Evolutionary conservation across 2,888 invertebrate species (phyloP), one percentile per base, ranked within the genome.

Genomic region (Leucania comma): DNA sequence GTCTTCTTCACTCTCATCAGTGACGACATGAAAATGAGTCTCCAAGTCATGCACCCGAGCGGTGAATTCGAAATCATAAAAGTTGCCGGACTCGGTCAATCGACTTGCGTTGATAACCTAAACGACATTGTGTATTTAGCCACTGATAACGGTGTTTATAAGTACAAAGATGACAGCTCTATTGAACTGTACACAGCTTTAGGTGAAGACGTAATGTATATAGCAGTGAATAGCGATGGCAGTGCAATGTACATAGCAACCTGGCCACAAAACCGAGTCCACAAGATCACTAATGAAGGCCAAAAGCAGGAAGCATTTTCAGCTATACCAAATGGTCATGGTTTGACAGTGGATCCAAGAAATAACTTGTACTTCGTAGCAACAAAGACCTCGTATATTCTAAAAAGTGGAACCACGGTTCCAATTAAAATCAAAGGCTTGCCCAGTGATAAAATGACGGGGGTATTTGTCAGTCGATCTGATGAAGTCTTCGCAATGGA

Each of bases 101-200:
- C 95, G 17, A 93, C 93, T 2, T 90, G 93, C 2, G 92, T 96
- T 29, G 95, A 96, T 92, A 95, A 96, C 92, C 90, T 93, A 22
- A 95, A 95, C 77, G 94, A 95, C 87, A 91, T 94, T 6, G 89
- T 95, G 2, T 96, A 95, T 78, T 86, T 96, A 54, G 95, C 94
- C 0, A 95, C 95, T 68, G 95, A 96, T 92, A 95, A 94, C 80
- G 96, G 96, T 0, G 93, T 95, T 0, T 95, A 95, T 61, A 95
- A 93, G 91, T 95, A 93, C 68, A 93, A 93, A 78, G 92, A 93
- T 14, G 93, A 94, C 63, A 88, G 90, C 0, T 89, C 92, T 6
- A 88, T 92, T 6, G 93, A 94, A 77, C 76, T 92, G 0, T 94
- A 90, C 42, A 87, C 94, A 12, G 95, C 93, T 75, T 83, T 92